Percentiles rank a stretch among this genome's conserved stretches.
Evolutionary conservation across 2,888 invertebrate species (phyloP).

Genomic region (Hydrotaea diabolus): DNA sequence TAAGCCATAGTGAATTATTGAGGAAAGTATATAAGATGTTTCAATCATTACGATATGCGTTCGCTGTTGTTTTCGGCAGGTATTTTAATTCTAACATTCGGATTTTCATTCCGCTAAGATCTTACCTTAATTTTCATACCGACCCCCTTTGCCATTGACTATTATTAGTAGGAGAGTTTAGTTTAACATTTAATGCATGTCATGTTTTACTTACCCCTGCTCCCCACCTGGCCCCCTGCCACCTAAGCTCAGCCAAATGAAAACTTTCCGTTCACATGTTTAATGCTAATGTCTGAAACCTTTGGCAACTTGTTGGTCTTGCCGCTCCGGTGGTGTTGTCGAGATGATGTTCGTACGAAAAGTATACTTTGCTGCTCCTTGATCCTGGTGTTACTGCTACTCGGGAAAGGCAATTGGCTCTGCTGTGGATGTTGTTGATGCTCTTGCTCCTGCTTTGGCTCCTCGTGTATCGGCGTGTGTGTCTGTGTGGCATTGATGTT

Average conservation of each 20-base stretch:
- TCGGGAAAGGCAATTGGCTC: background rate
- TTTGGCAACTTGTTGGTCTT: constrained; percentile 63
- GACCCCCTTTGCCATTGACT: background rate
- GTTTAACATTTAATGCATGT: constrained; percentile 52
- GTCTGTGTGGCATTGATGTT: constrained; percentile 55
- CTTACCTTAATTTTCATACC: background rate
- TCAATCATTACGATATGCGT: too few relatives aligned
- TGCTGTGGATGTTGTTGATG: background rate
- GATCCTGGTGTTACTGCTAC: constrained; percentile 24
- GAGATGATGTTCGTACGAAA: constrained; percentile 17
- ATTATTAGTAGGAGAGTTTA: constrained; percentile 22
- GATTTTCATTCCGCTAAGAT: too few relatives aligned
- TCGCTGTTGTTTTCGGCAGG: too few relatives aligned
- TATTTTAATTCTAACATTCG: too few relatives aligned
- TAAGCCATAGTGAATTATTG: too few relatives aligned
- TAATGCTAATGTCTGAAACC: constrained; percentile 55
- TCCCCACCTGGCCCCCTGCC: background rate
- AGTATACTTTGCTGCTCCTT: constrained; percentile 32
- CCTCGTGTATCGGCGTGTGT: background rate
- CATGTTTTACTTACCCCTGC: constrained; percentile 30
- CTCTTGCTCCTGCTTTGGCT: constrained; percentile 9
- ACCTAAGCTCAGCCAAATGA: constrained; percentile 22
- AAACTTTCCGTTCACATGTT: constrained; percentile 45
- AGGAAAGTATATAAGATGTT: too few relatives aligned
- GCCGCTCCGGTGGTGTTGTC: constrained; percentile 19